Evolutionary conservation across 2,888 invertebrate genomes (phyloP).

Genomic region (Clistopyga incitator): DNA sequence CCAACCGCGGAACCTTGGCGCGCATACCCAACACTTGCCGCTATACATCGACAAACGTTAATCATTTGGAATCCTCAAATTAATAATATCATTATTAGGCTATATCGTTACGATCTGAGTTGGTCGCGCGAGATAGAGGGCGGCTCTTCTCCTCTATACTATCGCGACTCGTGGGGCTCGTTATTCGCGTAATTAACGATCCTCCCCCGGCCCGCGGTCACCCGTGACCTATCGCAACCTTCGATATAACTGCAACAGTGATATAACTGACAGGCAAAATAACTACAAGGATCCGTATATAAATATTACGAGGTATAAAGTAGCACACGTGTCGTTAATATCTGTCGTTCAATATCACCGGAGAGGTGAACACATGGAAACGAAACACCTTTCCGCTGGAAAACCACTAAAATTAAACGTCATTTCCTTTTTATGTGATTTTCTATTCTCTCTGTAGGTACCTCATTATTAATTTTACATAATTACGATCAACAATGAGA

Average conservation of each 20-base stretch:
- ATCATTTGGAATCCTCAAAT: too few species aligned
- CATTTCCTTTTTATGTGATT: background rate
- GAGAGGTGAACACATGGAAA: background rate
- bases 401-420: background rate
- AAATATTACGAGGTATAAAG: conserved; percentile 6
- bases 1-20: background rate
- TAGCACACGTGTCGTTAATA: conserved; percentile 9
- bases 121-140: background rate
- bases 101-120: too few species aligned
- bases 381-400: background rate
- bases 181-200: conserved; percentile 58
- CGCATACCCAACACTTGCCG: background rate
- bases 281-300: conserved; percentile 16
- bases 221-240: conserved; percentile 52
- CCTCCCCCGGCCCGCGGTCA: conserved; percentile 40
- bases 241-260: conserved; percentile 42
- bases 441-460: background rate
- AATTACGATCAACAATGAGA: too few species aligned
- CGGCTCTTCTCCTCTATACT: background rate
- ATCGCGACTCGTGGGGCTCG: background rate
- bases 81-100: too few species aligned
- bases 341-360: background rate
- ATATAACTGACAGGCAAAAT: conserved; percentile 23
- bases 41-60: too few species aligned
- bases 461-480: background rate